Evolutionary conservation across 2,888 invertebrate species (phyloP).

Genomic region (Caenorhabditis sp.): DNA sequence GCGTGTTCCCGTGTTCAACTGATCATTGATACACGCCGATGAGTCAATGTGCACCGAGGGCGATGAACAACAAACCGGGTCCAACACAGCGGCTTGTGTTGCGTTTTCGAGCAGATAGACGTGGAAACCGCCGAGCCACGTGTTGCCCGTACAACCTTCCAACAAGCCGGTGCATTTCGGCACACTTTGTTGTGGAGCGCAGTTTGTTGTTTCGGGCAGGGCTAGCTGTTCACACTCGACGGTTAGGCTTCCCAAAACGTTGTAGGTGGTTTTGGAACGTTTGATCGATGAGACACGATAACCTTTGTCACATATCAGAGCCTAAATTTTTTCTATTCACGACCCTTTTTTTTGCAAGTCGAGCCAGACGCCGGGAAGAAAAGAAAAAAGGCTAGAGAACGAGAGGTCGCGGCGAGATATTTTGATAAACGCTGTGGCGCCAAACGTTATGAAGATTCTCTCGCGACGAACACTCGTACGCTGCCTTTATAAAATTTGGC

Average conservation of each 20-base stretch:
- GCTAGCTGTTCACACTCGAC: constrained; percentile 58
- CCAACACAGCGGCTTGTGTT: constrained; percentile 65
- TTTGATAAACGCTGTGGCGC: too few relatives aligned
- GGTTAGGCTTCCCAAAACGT: constrained; percentile 43
- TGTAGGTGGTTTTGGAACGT: constrained; percentile 49
- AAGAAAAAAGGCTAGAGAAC: too few relatives aligned
- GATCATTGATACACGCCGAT: constrained; percentile 59
- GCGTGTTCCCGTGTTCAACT: constrained; percentile 57
- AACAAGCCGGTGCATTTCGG: constrained; percentile 50
- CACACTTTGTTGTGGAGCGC: constrained; percentile 51
- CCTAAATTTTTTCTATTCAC: too few relatives aligned
- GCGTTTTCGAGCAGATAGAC: constrained; percentile 64
- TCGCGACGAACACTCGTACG: too few relatives aligned
- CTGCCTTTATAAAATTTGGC: too few relatives aligned
- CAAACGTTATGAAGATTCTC: too few relatives aligned
- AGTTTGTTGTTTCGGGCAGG: constrained; percentile 41
- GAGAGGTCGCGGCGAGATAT: too few relatives aligned
- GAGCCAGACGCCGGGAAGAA: too few relatives aligned
- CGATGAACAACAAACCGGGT: constrained; percentile 68
- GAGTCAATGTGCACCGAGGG: constrained; percentile 60
- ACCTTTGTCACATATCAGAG: constrained; percentile 53
- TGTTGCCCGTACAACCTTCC: constrained; percentile 62
- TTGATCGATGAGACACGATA: constrained; percentile 51
- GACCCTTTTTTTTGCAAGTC: too few relatives aligned
- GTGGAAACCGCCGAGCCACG: constrained; percentile 68